A percentile compares a stretch with the other conserved stretches of the same genome.
Conservation (phyloP, 2,888 invertebrate genomes). For the Ommatoiulus sabulosus region DNA sequence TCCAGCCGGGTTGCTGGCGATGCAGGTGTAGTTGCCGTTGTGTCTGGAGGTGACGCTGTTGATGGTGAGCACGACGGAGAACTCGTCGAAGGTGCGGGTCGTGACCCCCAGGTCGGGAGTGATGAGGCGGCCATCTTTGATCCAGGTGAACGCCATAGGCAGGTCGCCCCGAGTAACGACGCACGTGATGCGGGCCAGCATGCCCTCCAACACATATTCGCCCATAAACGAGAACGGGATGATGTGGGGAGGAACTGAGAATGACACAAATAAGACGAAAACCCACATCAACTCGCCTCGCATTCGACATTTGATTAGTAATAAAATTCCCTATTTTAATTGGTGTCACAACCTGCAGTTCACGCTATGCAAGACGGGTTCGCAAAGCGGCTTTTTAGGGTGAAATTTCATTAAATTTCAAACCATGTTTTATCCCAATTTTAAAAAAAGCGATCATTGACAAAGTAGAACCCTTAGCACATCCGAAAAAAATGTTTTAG, state of each 20-base stretch:
- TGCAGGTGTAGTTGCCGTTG: slow-evolving; percentile 67
- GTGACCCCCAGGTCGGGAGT: slow-evolving; percentile 63
- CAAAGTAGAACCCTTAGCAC: no score
- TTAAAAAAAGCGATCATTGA: no score
- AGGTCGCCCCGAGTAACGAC: slow-evolving; percentile 84
- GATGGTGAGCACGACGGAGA: slow-evolving; percentile 66
- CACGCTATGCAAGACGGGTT: background rate
- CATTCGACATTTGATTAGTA: background rate
- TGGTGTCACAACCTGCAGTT: background rate
- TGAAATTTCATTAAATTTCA: no score
- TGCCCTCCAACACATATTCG: slow-evolving; percentile 82
- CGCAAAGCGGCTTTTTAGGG: no score
- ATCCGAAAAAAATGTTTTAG: no score
- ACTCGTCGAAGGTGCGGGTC: slow-evolving; percentile 64
- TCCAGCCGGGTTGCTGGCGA: slow-evolving; percentile 66
- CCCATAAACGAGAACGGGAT: slow-evolving; percentile 87
- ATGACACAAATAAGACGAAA: background rate
- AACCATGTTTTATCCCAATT: no score
- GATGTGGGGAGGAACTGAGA: slow-evolving; percentile 87
- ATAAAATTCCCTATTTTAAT: background rate
- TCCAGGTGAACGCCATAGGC: slow-evolving; percentile 83
- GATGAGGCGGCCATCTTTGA: slow-evolving; percentile 80
- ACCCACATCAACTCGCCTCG: background rate
- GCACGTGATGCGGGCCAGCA: slow-evolving; percentile 84
- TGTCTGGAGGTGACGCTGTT: slow-evolving; percentile 65